Evolutionary conservation across 2,888 invertebrate species (phyloP).

Genomic region (Periphyllus acericola): DNA sequence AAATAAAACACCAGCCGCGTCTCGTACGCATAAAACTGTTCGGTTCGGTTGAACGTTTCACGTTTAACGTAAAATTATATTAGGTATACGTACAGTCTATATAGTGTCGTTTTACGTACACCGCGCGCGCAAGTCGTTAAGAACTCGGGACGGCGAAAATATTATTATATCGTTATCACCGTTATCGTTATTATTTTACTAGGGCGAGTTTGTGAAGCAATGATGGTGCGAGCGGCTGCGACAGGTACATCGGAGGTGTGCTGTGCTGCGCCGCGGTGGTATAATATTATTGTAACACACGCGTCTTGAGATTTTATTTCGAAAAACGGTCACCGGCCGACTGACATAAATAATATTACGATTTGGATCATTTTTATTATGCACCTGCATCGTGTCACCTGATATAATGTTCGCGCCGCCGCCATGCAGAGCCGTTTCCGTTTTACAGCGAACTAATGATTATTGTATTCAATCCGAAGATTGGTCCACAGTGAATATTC

Average conservation of each 20-base stretch:
- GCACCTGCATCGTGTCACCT: neutral
- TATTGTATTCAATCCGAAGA: too few relatives aligned
- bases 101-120: neutral
- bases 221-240: neutral
- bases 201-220: neutral
- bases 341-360: neutral
- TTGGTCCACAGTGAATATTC: too few relatives aligned
- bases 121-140: neutral
- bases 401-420: neutral
- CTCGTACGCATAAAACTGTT: slow-evolving; percentile 32
- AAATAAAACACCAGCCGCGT: neutral
- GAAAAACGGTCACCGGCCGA: neutral
- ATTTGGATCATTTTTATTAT: neutral
- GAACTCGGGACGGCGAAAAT: neutral
- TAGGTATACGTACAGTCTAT: too few relatives aligned
- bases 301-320: neutral
- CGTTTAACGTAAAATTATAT: slow-evolving; percentile 1
- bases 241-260: neutral
- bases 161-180: neutral
- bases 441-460: slow-evolving; percentile 22
- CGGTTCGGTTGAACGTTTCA: slow-evolving; percentile 33
- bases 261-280: neutral
- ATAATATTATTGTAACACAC: neutral
- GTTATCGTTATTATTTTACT: neutral
- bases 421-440: slow-evolving; percentile 13